Conservation (phyloP, 2,113 vertebrate genomes). For the Sphyrna mokarran region DNA sequence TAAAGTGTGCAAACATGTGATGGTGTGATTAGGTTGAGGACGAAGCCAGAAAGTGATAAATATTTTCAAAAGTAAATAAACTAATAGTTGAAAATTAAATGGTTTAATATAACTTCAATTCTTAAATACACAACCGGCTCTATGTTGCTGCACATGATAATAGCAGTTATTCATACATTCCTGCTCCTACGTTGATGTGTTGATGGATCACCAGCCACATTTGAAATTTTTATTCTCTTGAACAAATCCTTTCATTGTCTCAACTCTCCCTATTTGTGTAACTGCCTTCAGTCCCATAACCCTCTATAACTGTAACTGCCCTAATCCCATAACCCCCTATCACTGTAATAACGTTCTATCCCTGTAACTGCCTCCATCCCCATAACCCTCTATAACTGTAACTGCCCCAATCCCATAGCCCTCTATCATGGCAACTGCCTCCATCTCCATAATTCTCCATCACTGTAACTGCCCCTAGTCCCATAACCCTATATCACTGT, state of each 20-base stretch:
- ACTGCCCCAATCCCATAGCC: no score
- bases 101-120: background rate
- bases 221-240: background rate
- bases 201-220: background rate
- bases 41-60: background rate
- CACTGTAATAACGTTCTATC: no score
- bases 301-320: no score
- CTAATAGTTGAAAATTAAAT: background rate
- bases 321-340: no score
- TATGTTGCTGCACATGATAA: background rate
- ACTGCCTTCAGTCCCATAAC: no score
- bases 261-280: background rate
- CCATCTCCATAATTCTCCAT: no score
- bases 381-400: no score
- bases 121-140: background rate
- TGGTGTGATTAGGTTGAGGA: background rate
- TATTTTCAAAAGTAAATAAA: background rate
- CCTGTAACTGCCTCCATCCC: no score
- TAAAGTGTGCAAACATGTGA: background rate
- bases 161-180: background rate
- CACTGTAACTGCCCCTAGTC: no score
- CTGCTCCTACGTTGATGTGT: background rate
- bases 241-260: background rate
- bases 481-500: no score
- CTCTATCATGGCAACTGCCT: no score